phyloP scores from a whole-genome alignment of 2,888 invertebrate species.

The Schizaphis graminum region DNA sequence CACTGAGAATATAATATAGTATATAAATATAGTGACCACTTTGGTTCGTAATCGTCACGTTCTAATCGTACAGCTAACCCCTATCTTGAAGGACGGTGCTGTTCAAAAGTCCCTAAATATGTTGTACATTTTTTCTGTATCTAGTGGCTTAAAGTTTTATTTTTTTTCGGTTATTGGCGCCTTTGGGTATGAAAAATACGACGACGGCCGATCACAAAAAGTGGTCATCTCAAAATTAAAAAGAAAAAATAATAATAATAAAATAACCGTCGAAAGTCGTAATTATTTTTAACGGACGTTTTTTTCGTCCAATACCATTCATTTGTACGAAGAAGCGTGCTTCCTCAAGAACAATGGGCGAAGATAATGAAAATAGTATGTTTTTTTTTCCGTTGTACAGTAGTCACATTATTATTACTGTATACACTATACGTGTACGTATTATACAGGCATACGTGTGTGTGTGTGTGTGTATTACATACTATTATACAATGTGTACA shows the following conservation, averaged over 20 bases:
- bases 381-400: conserved; percentile 40
- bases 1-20: not conserved
- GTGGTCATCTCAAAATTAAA: not conserved
- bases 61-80: not conserved
- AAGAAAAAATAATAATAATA: not conserved
- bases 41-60: not conserved
- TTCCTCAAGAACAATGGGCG: conserved; percentile 65
- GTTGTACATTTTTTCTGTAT: not conserved
- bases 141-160: not conserved
- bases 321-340: conserved; percentile 59
- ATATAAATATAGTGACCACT: not conserved
- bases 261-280: conserved; percentile 57
- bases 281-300: conserved; percentile 66
- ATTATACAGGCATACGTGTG: not conserved
- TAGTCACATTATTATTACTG: conserved; percentile 35
- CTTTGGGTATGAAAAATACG: conserved; percentile 27
- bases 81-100: not conserved
- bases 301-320: not conserved
- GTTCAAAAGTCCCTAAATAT: not conserved
- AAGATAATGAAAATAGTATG: conserved; percentile 65
- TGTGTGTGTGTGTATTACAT: not conserved
- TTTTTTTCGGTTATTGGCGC: not conserved
- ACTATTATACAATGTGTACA: not conserved
- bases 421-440: conserved; percentile 1
- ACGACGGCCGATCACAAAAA: conserved; percentile 10